phyloP scores from a whole-genome alignment of 1,140 invertebrate species.

The Marisa cornuarietis region DNA sequence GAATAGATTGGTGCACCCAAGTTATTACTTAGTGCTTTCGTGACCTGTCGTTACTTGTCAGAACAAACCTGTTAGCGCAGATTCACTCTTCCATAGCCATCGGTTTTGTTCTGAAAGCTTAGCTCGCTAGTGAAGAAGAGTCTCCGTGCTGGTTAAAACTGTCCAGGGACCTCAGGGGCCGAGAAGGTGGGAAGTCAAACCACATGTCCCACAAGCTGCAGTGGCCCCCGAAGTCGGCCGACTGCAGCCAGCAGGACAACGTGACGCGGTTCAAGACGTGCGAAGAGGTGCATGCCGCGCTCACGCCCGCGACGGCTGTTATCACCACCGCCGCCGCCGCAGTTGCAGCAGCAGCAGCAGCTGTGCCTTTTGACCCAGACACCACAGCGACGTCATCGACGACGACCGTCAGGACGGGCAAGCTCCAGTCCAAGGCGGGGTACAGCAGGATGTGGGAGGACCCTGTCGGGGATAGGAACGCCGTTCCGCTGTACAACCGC shows the following conservation, averaged over 20 bases:
- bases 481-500: slow-evolving; percentile 48
- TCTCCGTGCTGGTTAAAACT: too few relatives aligned
- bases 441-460: slow-evolving; percentile 48
- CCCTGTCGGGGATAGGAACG: slow-evolving; percentile 37
- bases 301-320: neutral
- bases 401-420: slow-evolving; percentile 16
- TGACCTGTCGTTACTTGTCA: too few relatives aligned
- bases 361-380: neutral
- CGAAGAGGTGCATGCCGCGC: slow-evolving; percentile 5
- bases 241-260: neutral
- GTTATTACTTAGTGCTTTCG: too few relatives aligned
- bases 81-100: too few relatives aligned
- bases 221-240: slow-evolving; percentile 1
- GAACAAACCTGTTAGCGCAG: too few relatives aligned
- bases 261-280: slow-evolving; percentile 15
- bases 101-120: too few relatives aligned
- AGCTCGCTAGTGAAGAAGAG: too few relatives aligned
- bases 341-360: neutral
- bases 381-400: neutral
- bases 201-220: slow-evolving; percentile 17
- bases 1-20: too few relatives aligned
- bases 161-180: too few relatives aligned
- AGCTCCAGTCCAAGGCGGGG: slow-evolving; percentile 26
- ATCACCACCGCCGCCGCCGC: slow-evolving; percentile 1
- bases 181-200: neutral